phyloP scores from a whole-genome alignment of 2,113 vertebrate genomes.

The Talpa occidentalis region DNA sequence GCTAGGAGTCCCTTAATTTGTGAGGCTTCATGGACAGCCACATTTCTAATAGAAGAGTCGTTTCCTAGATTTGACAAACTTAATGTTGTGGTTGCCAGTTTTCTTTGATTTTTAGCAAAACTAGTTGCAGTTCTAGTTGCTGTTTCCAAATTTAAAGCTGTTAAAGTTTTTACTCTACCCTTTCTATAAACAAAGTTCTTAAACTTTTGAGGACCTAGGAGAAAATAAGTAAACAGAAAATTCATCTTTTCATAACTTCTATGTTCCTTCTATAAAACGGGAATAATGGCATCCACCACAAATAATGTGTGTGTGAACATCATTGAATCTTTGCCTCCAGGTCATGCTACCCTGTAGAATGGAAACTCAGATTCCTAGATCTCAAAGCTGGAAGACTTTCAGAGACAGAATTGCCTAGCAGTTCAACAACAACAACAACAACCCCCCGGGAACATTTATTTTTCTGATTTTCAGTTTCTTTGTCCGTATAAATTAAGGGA shows the following conservation, averaged over 20 bases:
- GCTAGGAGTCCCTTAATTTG: conserved; percentile 1
- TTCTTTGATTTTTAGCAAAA: conserved; percentile 62
- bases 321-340: neutral
- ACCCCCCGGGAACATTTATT: neutral
- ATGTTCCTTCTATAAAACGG: neutral
- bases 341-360: neutral
- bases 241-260: neutral
- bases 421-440: neutral
- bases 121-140: conserved; percentile 11
- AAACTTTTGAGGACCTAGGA: neutral
- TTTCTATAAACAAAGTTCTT: conserved; percentile 43
- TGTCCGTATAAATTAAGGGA: neutral
- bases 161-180: conserved; percentile 47
- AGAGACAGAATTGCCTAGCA: neutral
- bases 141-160: conserved; percentile 56
- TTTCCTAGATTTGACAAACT: conserved; percentile 56
- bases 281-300: neutral
- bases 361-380: neutral
- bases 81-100: conserved; percentile 58
- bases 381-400: neutral
- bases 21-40: neutral
- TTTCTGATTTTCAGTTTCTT: neutral
- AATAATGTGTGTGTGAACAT: neutral
- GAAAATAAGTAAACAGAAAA: neutral
- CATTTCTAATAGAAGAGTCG: neutral